A percentile compares a stretch with the other conserved stretches of the same genome.
Evolutionary conservation across 2,888 invertebrate genomes (phyloP).

Genomic region (Idaea aversata): DNA sequence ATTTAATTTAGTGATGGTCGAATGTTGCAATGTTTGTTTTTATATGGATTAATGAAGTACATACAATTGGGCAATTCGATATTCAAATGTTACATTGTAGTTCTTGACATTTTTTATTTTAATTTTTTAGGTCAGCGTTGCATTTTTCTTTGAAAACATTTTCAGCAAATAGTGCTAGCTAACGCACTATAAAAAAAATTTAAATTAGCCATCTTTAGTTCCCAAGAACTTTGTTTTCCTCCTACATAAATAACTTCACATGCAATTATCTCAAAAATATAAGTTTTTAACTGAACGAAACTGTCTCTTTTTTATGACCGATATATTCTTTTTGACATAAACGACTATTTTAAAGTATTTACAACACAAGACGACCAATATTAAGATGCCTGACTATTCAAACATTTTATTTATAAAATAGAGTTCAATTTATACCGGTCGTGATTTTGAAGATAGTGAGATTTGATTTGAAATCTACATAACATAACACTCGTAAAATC

Average conservation of each 20-base stretch:
- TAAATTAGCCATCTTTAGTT: conserved; percentile 29
- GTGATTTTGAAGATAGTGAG: conserved; percentile 19
- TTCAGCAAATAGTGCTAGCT: too few species aligned
- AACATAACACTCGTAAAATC: not conserved
- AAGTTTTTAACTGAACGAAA: conserved; percentile 58
- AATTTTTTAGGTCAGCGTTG: too few species aligned
- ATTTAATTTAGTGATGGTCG: too few species aligned
- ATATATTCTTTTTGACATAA: conserved; percentile 65
- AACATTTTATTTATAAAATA: not conserved
- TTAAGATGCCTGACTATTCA: conserved; percentile 23
- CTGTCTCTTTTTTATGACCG: conserved; percentile 62
- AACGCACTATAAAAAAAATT: too few species aligned
- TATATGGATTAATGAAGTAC: too few species aligned
- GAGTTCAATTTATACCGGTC: conserved; percentile 34
- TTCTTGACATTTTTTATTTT: too few species aligned
- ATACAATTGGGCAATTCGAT: too few species aligned
- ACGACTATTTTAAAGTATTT: conserved; percentile 51
- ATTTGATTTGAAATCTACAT: not conserved
- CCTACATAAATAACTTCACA: conserved; percentile 40
- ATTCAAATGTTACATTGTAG: too few species aligned
- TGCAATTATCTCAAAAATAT: conserved; percentile 59
- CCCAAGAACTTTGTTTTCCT: conserved; percentile 15
- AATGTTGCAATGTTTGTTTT: too few species aligned
- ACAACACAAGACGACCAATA: conserved; percentile 40
- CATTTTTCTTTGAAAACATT: too few species aligned